Conservation (phyloP, 2,113 vertebrate genomes). For the Polyodon spathula region DNA sequence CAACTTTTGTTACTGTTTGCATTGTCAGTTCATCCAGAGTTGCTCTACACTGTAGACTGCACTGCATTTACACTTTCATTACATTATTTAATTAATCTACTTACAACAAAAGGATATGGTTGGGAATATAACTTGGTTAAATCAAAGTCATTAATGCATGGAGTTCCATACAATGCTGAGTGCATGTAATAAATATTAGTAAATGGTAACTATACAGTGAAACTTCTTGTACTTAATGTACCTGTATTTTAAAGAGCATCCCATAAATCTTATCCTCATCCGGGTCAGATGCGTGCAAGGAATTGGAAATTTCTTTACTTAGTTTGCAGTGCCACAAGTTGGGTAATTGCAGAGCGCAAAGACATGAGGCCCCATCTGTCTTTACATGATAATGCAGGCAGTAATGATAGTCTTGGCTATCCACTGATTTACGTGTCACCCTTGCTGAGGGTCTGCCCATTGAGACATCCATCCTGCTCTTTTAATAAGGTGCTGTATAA, state of each 20-base stretch:
- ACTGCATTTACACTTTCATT: no score
- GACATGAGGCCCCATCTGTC: background rate
- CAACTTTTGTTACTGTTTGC: no score
- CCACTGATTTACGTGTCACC: background rate
- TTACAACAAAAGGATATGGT: no score
- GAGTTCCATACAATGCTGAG: no score
- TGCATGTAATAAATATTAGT: no score
- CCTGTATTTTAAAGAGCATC: background rate
- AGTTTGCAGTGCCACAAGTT: background rate
- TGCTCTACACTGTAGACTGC: no score
- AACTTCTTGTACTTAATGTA: no score
- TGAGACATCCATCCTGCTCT: background rate
- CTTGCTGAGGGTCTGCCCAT: background rate
- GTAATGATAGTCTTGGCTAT: background rate
- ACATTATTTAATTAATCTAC: no score
- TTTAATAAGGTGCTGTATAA: background rate
- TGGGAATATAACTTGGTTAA: no score
- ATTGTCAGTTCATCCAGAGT: no score
- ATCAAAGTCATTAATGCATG: no score
- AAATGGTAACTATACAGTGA: no score
- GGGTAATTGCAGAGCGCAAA: background rate
- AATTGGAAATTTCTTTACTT: background rate
- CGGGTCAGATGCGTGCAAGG: background rate
- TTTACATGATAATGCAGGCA: background rate
- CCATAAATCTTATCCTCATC: background rate